A percentile compares a stretch with the other conserved stretches of the same genome.
Conservation (phyloP, 1,140 invertebrate species). For the Bombus superbus region DNA sequence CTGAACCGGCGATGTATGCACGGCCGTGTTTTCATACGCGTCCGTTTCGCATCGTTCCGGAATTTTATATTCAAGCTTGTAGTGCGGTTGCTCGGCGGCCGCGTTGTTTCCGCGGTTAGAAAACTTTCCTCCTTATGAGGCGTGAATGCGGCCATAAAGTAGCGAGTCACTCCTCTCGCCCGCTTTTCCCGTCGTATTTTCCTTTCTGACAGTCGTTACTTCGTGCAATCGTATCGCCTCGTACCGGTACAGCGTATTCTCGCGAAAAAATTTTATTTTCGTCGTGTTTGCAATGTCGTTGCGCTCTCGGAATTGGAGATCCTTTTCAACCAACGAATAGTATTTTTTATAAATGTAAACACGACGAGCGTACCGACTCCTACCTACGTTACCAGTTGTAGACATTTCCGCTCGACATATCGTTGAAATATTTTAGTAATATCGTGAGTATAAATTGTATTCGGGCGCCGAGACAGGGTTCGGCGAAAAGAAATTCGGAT, state of each 20-base stretch:
- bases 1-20: not conserved
- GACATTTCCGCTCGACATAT: too few species aligned
- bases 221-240: not conserved
- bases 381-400: not conserved
- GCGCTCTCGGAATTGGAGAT: not conserved
- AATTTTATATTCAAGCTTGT: conserved; percentile 33
- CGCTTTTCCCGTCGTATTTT: conserved; percentile 12
- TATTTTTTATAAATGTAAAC: not conserved
- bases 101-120: conserved; percentile 16
- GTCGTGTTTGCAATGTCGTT: too few species aligned
- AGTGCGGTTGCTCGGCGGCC: not conserved
- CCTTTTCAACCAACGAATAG: not conserved
- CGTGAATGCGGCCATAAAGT: conserved; percentile 21
- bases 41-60: not conserved
- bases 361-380: not conserved
- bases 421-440: too few species aligned
- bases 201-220: not conserved
- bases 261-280: not conserved
- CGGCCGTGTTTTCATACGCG: conserved; percentile 2
- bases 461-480: too few species aligned
- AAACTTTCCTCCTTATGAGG: conserved; percentile 23
- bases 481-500: too few species aligned
- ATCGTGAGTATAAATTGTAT: too few species aligned
- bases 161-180: not conserved
- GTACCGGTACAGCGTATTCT: too few species aligned